Conservation (phyloP, 2,888 invertebrate genomes). For the Coleophora flavipennella region DNA sequence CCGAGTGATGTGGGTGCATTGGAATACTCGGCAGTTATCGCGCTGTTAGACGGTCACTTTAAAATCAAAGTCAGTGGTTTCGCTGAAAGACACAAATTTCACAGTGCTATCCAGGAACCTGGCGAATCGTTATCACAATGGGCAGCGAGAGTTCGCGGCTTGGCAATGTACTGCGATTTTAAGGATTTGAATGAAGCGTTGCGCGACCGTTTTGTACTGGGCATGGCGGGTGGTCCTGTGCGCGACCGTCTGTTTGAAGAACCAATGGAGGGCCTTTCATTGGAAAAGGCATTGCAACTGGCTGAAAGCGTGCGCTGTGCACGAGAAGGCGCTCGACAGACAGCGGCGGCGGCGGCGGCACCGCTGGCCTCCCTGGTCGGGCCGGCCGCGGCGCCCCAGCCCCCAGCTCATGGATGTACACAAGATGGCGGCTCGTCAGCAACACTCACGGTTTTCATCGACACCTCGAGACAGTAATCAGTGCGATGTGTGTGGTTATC, state of each 20-base stretch:
- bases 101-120: constrained; percentile 2
- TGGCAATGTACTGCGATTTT: constrained; percentile 7
- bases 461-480: too few relatives aligned
- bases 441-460: constrained; percentile 1
- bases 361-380: not conserved
- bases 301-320: constrained; percentile 10
- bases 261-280: constrained; percentile 3
- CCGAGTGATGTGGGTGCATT: not conserved
- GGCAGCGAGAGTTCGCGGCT: constrained; percentile 4
- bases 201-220: constrained; percentile 7
- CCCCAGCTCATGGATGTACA: not conserved
- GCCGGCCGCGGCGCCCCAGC: not conserved
- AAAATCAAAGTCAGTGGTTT: constrained; percentile 1
- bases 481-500: too few relatives aligned
- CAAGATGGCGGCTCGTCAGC: constrained; percentile 1
- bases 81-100: constrained; percentile 5
- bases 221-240: constrained; percentile 4
- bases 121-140: constrained; percentile 2
- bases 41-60: constrained; percentile 4
- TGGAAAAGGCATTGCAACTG: constrained; percentile 9
- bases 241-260: constrained; percentile 5
- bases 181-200: not conserved
- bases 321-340: constrained; percentile 4
- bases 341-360: not conserved
- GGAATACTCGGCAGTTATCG: constrained; percentile 1